Base-by-base conservation (phyloP, 64 coral and sea anemone genomes). In the Pachyseris speciosa region DNA sequence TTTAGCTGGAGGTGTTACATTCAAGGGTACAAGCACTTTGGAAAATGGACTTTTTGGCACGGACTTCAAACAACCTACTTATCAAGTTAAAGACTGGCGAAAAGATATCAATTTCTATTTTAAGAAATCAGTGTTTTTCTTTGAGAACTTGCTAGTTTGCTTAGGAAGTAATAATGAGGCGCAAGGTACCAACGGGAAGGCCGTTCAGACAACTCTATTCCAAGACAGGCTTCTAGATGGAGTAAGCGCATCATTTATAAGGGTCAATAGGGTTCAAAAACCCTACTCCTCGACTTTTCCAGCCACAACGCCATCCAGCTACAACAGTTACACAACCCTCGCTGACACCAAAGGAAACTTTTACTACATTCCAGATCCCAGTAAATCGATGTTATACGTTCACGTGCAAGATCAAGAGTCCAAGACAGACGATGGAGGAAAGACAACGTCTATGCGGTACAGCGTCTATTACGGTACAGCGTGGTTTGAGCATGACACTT, bases 11-110 rank as follows among this genome's bases (percentile, higher is more conserved):
- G 86, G 80, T 15, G 76, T 94, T 0, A 86, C 72, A 1, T 52
- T 94, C 45, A 74, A 70, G 10, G 87, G 85, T 9, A 78, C 71
- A 3, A n/a, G 31, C 5, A 45, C 31, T 0, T 72, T 63, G 17
- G 40, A 57, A 27, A 93, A 94, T 37, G 95, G 95, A 29, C 55
- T 83, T 22, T 98, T 98, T 81, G 95, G 86, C 37, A 98, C 94
- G 91, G 70, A 94, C 44, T 94, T 98, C 57, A 2, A 41, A 9
- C 83, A 90, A 44, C 95, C 95, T 34, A 13, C 64, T 11, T 89
- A 95, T 51, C 29, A 44, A 7, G 3, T 37, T 5, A 69, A 70
- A 79, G 51, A 45, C 16, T 65, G 91, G 28, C 65, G 89, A 39
- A 5, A 63, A 1, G 24, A 9, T 0, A 86, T 75, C 12, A 7